Evolutionary conservation across 92 coral and sea anemone genomes (phyloP).

Genomic region (Hydrozoanthus gracilis): DNA sequence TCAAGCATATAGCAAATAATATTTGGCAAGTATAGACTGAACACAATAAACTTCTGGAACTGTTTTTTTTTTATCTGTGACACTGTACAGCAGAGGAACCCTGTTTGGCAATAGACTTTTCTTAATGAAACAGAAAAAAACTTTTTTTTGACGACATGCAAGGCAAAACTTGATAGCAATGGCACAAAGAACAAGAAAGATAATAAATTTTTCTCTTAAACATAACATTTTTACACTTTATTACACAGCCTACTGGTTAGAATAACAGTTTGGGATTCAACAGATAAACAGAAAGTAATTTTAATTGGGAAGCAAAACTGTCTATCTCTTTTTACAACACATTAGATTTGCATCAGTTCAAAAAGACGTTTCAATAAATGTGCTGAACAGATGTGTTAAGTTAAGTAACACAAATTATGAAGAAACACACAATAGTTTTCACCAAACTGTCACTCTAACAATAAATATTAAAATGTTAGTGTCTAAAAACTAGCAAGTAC

Average conservation of each 20-base stretch:
- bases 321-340: neutral
- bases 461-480: neutral
- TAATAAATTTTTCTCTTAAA: neutral
- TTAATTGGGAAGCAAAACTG: neutral
- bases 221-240: too few relatives aligned
- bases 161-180: constrained; percentile 31
- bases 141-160: neutral
- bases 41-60: too few relatives aligned
- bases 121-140: neutral
- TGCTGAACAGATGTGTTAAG: too few relatives aligned
- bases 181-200: neutral
- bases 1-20: too few relatives aligned
- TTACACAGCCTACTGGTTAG: neutral
- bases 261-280: constrained; percentile 3
- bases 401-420: too few relatives aligned
- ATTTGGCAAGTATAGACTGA: too few relatives aligned
- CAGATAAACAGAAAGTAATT: neutral
- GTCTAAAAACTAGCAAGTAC: constrained; percentile 42
- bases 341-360: neutral
- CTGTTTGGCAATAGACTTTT: too few relatives aligned
- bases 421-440: neutral
- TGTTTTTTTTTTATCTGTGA: too few relatives aligned
- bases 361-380: too few relatives aligned
- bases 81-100: too few relatives aligned
- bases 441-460: constrained; percentile 18